Base-by-base conservation (phyloP, 2,888 invertebrate species). In the Kuschelorhynchus macadamiae region DNA sequence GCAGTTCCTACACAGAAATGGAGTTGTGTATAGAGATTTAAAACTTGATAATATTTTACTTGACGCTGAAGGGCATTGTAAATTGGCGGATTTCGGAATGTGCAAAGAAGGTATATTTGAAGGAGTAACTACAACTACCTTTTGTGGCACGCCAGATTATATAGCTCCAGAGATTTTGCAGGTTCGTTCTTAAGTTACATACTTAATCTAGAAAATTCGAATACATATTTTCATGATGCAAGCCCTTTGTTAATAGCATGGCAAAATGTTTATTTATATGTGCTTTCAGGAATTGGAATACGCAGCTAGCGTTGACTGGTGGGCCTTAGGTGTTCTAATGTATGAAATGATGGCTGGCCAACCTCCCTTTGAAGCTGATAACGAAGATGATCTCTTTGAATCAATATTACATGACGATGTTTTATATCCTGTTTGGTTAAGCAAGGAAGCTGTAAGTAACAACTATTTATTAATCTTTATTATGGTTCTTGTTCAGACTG, bases 291-390 rank as follows among this genome's bases (percentile, higher is more conserved):
- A 84, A 76, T 70, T 83, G 67, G 83, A 97, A 81, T 95, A 95
- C 81, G 94, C 94, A 0, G 92, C 93, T 30, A 92, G 93, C 70
- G 95, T 95, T 66, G 95, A 95, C 85, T 95, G 95, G 95, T 98
- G 98, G 98, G 98, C 98, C 71, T 87, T 98, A 73, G 98, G 98
- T 55, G 98, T 98, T 67, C 88, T 98, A 46, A 94, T 98, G 94
- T 98, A 98, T 85, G 98, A 98, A 88, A 98, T 98, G 98, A 93
- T 98, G 95, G 98, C 97, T 0, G 98, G 98, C 0, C 98, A 99
- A 85, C 98, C 98, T 66, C 98, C 98, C 11, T 99, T 99, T 85
- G 98, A 99, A 87, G 98, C 98, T 2, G 98, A 99, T 86, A 98
- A 98, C 86, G 99, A 99, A 85, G 98, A 99, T 84, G 98, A 99